These are phyloP conservation scores for Acanthochromis polyacanthus DNA, from an alignment of 2,113 vertebrate genomes.

Conservation along the genomic window DNA sequence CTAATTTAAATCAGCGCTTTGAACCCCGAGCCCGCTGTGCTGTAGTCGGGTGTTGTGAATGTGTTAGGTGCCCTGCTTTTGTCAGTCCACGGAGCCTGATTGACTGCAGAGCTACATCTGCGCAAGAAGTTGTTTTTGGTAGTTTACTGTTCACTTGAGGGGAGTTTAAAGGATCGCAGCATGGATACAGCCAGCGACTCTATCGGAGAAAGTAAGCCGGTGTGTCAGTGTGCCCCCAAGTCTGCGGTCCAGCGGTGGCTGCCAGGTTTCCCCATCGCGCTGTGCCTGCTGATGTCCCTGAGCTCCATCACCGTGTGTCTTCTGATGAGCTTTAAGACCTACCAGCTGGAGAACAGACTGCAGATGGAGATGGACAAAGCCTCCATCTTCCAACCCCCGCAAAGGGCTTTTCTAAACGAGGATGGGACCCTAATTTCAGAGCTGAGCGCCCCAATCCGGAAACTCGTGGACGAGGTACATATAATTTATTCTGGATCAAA, in stretches of 20 bases:
- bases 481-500: not conserved
- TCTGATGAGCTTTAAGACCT: constrained; percentile 88
- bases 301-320: constrained; percentile 88
- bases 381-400: constrained; percentile 58
- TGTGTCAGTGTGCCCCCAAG: constrained; percentile 64
- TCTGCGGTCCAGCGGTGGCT: constrained; percentile 66
- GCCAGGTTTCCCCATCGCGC: constrained; percentile 72
- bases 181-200: constrained; percentile 75
- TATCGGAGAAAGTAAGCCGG: constrained; percentile 65
- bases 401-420: constrained; percentile 66
- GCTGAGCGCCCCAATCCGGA: constrained; percentile 85
- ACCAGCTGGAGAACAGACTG: constrained; percentile 88
- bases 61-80: constrained; percentile 2
- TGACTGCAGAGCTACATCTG: not conserved
- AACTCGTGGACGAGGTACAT: constrained; percentile 89
- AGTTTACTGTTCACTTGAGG: constrained; percentile 18
- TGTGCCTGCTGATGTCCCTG: constrained; percentile 87
- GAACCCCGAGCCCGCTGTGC: constrained; percentile 8
- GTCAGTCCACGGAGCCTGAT: not conserved
- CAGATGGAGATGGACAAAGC: constrained; percentile 85
- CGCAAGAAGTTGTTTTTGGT: not conserved
- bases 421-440: constrained; percentile 83
- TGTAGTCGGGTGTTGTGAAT: constrained; percentile 4
- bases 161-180: constrained; percentile 43
- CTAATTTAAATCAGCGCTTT: constrained; percentile 49